Evolutionary conservation across 1,140 invertebrate genomes (phyloP), one percentile per base, ranked within the genome.

Genomic region (Drosophila varians): DNA sequence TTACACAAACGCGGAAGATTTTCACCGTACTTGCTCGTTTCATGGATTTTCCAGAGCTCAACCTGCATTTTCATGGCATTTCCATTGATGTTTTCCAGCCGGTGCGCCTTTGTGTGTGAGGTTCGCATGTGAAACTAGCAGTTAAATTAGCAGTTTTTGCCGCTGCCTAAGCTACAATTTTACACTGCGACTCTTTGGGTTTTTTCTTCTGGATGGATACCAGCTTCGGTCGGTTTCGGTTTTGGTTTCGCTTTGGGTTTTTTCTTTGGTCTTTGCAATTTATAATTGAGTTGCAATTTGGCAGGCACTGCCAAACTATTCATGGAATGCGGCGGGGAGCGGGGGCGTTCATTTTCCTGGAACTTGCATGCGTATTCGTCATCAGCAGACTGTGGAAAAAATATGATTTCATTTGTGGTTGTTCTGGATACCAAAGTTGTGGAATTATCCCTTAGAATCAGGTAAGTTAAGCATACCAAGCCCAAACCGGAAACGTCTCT

Each of bases 261-360:
- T 42, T 60, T 36, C 55, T 60, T 74, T 42, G 52, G 45, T 60
- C 77, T 49, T 65, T 86, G 82, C 82, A 86, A 86, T 86, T 86
- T 87, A 87, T 86, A 86, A 86, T 86, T 86, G 84, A 86, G 82
- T 87, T 86, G 82, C 82, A 86, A 87, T 86, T 86, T 86, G 82
- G 73, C 73, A 74, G 75, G 82, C 77, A 66, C 31, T 28, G 26
- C 31, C 48, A 25, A 62, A 82, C 83, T 88, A 82, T 87, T 74
- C 72, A 51, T 53, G 79, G 82, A 68, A 69, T 77, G 74, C 34
- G 12, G 16, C 21, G 60, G 34, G 18, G 48, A 16, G 5, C 36
- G 36, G 49, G 51, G 66, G 57, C 31, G 49, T 53, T 21, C 52
- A 48, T 72, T 86, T 87, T 87, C 82, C 73, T 71, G 82, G 82